A percentile compares a stretch with the other conserved stretches of the same genome.
Conservation (phyloP, 1,140 invertebrate species). For the Ips typographus region DNA sequence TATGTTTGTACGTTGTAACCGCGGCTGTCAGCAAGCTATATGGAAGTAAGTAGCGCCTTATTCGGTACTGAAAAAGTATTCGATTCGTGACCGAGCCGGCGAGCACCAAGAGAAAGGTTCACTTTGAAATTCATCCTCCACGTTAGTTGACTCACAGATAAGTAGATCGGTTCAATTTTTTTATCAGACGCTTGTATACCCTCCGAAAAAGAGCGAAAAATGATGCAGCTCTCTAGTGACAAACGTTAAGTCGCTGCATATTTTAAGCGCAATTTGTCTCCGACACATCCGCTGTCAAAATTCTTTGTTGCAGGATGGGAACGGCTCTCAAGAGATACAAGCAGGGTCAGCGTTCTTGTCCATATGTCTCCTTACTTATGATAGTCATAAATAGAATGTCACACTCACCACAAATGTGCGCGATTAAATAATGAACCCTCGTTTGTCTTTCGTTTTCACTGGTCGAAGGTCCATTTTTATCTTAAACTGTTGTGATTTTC, state of each 20-base stretch:
- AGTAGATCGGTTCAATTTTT: constrained; percentile 5
- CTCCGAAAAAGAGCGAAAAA: neutral
- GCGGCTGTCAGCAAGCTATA: constrained; percentile 27
- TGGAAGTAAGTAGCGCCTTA: constrained; percentile 29
- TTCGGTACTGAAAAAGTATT: constrained; percentile 25
- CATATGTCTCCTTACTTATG: constrained; percentile 38
- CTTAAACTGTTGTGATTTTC: neutral
- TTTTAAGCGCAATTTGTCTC: constrained; percentile 35
- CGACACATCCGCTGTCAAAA: constrained; percentile 18
- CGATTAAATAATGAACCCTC: constrained; percentile 29
- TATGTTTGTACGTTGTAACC: constrained; percentile 28
- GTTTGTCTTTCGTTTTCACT: constrained; percentile 22
- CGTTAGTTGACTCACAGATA: constrained; percentile 1
- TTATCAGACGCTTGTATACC: neutral
- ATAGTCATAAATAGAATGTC: constrained; percentile 40
- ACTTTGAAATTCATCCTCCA: constrained; percentile 26
- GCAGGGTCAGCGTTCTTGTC: constrained; percentile 31
- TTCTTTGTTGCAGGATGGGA: constrained; percentile 32
- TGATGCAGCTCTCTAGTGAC: neutral
- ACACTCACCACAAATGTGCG: constrained; percentile 37
- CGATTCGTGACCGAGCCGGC: constrained; percentile 24
- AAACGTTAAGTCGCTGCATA: constrained; percentile 25
- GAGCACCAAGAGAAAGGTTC: constrained; percentile 24
- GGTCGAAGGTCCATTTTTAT: neutral
- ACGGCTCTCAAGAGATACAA: constrained; percentile 21